phyloP scores from a whole-genome alignment of 2,797 vertebrate genomes.

The Pogoniulus pusillus region DNA sequence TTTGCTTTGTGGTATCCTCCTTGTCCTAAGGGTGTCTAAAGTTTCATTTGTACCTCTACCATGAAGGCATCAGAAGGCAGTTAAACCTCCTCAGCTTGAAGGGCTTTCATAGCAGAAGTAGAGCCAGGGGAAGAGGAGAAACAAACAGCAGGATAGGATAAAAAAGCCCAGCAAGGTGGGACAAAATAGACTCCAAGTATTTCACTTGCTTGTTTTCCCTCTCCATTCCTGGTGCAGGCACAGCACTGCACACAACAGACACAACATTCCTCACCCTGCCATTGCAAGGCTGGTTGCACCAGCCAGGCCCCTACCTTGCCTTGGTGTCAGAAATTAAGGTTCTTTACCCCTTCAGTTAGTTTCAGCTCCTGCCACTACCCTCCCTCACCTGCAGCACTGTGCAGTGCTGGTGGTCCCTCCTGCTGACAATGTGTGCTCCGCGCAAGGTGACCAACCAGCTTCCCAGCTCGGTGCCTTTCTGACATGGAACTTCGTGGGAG shows the following conservation, averaged over 20 bases:
- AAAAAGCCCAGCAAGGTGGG: neutral
- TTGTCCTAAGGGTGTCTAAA: neutral
- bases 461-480: too few species aligned
- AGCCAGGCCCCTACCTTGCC: neutral
- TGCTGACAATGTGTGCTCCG: neutral
- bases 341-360: neutral
- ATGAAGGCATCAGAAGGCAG: neutral
- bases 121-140: neutral
- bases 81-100: neutral
- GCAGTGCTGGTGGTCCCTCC: neutral
- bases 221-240: neutral
- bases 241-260: accelerated
- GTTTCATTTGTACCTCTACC: neutral
- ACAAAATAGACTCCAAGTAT: neutral
- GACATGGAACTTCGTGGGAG: neutral
- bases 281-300: accelerated
- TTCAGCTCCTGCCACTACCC: neutral
- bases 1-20: neutral
- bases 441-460: neutral
- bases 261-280: neutral
- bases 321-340: neutral
- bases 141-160: neutral
- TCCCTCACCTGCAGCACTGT: too few species aligned
- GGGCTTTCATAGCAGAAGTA: neutral
- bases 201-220: neutral